These are phyloP conservation scores for Epizoanthus fatuus DNA, from an alignment of 92 coral and sea anemone genomes.

Conservation along the genomic window DNA sequence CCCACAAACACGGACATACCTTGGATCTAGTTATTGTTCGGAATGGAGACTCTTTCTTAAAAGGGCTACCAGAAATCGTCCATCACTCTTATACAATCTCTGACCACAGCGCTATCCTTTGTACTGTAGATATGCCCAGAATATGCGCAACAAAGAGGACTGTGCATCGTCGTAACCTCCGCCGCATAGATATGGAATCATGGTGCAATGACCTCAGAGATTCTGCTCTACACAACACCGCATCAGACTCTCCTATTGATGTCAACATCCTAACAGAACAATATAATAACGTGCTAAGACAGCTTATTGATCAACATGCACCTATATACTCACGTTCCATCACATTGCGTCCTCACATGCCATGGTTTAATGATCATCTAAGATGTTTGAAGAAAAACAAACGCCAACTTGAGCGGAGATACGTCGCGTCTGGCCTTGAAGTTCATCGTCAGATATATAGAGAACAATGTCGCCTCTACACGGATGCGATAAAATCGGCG, in stretches of 20 bases:
- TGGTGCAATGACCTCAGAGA: slow-evolving; percentile 46
- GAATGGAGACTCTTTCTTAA: slow-evolving; percentile 32
- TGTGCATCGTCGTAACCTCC: slow-evolving; percentile 45
- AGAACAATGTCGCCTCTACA: slow-evolving; percentile 42
- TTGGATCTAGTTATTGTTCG: slow-evolving; percentile 47
- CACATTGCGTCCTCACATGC: slow-evolving; percentile 19
- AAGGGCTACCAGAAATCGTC: slow-evolving; percentile 41
- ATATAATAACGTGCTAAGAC: neutral
- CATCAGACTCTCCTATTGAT: slow-evolving; percentile 5
- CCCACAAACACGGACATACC: slow-evolving; percentile 7
- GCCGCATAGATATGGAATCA: slow-evolving; percentile 46
- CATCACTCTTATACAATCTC: slow-evolving; percentile 28
- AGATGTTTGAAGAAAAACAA: slow-evolving; percentile 23
- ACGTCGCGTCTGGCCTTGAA: slow-evolving; percentile 28
- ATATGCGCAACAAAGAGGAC: slow-evolving; percentile 44
- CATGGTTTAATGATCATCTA: slow-evolving; percentile 32
- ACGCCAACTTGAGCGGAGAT: slow-evolving; percentile 29
- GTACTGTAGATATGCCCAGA: slow-evolving; percentile 46
- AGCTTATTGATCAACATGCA: slow-evolving; percentile 16
- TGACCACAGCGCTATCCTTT: slow-evolving; percentile 46
- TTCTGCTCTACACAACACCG: slow-evolving; percentile 26
- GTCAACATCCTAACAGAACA: neutral
- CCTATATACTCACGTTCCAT: slow-evolving; percentile 3
- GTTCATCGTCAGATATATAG: slow-evolving; percentile 42
- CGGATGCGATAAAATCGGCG: slow-evolving; percentile 38